phyloP scores from a whole-genome alignment of 2,797 vertebrate genomes.

The Peromyscus aztecus region DNA sequence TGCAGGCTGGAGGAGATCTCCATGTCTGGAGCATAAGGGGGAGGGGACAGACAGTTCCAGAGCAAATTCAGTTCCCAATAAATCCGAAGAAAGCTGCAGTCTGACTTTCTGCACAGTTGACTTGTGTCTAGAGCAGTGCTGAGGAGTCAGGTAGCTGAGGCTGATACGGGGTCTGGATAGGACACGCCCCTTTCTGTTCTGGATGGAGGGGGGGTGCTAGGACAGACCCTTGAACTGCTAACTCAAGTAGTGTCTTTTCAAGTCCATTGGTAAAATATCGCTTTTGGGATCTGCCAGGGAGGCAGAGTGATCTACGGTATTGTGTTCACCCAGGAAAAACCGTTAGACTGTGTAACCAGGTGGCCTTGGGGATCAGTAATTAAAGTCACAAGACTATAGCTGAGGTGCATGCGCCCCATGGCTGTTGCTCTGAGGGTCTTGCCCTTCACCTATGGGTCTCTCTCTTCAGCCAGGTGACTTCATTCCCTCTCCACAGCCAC shows the following conservation, averaged over 20 bases:
- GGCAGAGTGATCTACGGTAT: accelerated
- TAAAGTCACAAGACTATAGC: too few relatives aligned
- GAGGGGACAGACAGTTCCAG: accelerated
- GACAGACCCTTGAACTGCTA: not conserved
- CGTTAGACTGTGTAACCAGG: not conserved
- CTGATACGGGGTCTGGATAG: not conserved
- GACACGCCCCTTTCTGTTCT: too few relatives aligned
- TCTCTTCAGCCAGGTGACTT: not conserved
- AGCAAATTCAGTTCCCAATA: not conserved
- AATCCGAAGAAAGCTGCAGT: accelerated
- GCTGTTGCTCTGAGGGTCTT: not conserved
- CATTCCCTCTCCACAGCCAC: not conserved
- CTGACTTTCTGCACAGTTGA: not conserved
- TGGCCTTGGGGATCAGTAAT: not conserved
- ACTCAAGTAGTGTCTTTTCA: accelerated
- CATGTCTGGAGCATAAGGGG: accelerated
- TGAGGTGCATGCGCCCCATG: not conserved
- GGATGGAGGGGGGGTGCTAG: not conserved
- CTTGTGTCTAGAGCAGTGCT: accelerated
- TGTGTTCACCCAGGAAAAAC: too few relatives aligned
- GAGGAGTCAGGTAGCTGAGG: not conserved
- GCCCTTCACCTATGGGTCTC: not conserved
- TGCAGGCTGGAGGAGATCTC: accelerated
- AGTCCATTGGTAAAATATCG: not conserved
- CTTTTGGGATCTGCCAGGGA: not conserved